A percentile compares a stretch with the other conserved stretches of the same genome.
phyloP scores from a whole-genome alignment of 2,888 invertebrate species.

The Notodonta ziczac region DNA sequence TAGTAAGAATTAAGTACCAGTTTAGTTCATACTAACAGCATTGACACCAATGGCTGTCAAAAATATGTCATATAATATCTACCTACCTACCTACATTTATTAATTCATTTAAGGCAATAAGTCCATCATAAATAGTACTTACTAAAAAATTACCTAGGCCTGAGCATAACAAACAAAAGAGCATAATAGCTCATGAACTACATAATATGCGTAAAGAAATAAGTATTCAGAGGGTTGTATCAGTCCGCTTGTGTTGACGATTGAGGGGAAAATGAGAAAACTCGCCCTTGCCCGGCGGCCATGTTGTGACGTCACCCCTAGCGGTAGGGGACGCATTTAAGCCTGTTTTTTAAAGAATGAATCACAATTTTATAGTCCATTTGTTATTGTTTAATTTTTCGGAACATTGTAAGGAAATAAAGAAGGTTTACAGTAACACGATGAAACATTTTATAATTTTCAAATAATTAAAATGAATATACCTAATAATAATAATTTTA shows the following conservation, averaged over 20 bases:
- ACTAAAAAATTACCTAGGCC: no score
- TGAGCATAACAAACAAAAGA: neutral
- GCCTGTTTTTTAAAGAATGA: conserved; percentile 2
- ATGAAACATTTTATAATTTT: no score
- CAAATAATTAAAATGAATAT: no score
- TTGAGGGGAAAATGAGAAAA: conserved; percentile 81
- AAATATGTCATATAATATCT: neutral
- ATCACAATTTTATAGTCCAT: no score
- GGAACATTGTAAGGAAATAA: neutral
- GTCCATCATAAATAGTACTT: no score
- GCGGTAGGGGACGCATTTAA: conserved; percentile 65
- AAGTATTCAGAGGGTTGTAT: conserved; percentile 27
- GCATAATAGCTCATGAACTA: neutral
- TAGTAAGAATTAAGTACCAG: no score
- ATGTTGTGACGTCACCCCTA: conserved; percentile 76
- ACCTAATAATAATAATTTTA: no score
- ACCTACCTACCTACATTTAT: neutral
- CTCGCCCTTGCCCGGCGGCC: conserved; percentile 74
- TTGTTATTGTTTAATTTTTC: neutral
- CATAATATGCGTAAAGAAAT: neutral
- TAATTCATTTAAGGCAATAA: no score
- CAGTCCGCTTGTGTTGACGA: conserved; percentile 50
- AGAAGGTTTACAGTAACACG: no score
- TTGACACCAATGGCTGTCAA: no score
- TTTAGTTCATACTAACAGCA: no score